Conservation (phyloP, 2,113 vertebrate genomes). For the Phalacrocorax pelagicus region DNA sequence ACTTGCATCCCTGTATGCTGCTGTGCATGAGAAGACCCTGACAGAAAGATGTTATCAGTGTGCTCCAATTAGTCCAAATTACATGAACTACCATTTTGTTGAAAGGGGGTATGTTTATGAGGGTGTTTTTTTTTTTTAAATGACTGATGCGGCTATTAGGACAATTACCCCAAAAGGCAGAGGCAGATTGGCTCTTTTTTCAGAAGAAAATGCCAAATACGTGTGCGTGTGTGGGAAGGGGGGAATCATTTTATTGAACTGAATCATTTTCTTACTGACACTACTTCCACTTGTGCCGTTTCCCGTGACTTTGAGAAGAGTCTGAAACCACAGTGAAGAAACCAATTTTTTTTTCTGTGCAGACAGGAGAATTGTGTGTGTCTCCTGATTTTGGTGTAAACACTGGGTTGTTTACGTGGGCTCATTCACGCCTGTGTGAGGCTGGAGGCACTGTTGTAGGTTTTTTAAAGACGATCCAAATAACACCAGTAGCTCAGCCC, state of each 20-base stretch:
- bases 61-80: background rate
- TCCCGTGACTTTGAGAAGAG: background rate
- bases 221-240: background rate
- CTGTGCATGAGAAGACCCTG: rapidly evolving
- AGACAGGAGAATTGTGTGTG: rapidly evolving
- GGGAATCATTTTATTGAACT: background rate
- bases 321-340: background rate
- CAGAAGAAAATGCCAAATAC: background rate
- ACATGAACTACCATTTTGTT: rapidly evolving
- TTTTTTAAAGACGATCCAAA: background rate
- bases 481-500: background rate
- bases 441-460: rapidly evolving
- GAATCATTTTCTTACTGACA: background rate
- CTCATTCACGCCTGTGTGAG: rapidly evolving
- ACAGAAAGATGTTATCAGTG: background rate
- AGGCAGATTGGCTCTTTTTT: background rate
- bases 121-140: background rate
- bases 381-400: background rate
- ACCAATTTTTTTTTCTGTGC: background rate
- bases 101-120: background rate
- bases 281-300: background rate
- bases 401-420: rapidly evolving
- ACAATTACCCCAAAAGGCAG: background rate
- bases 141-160: rapidly evolving
- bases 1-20: background rate